Percentiles rank a stretch among this genome's conserved stretches.
phyloP scores from a whole-genome alignment of 2,113 vertebrate genomes.

The Aythya baeri region DNA sequence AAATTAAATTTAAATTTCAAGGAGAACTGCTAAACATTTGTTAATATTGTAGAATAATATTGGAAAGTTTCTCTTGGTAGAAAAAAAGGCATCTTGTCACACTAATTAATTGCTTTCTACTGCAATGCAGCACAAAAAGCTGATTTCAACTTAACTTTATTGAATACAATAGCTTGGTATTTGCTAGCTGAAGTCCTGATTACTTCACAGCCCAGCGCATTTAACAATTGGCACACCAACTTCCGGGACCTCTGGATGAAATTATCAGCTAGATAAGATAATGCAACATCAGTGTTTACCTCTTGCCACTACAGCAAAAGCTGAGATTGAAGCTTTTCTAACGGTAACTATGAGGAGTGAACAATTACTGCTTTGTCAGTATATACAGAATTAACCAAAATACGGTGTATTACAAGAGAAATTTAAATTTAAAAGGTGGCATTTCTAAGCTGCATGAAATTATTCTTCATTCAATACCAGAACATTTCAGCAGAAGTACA shows the following conservation, averaged over 20 bases:
- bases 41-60: background rate
- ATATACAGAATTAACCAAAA: background rate
- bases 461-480: background rate
- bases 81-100: background rate
- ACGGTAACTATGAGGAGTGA: background rate
- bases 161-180: slow-evolving; percentile 55
- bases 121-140: slow-evolving; percentile 30
- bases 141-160: slow-evolving; percentile 31
- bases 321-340: background rate
- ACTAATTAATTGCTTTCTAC: slow-evolving; percentile 32
- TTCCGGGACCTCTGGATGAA: slow-evolving; percentile 28
- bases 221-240: slow-evolving; percentile 40
- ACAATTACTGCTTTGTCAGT: background rate
- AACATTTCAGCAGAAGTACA: background rate
- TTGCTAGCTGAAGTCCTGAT: slow-evolving; percentile 13
- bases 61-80: background rate
- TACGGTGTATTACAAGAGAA: background rate
- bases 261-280: slow-evolving; percentile 49
- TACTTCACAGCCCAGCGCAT: slow-evolving; percentile 27
- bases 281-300: slow-evolving; percentile 40
- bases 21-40: background rate
- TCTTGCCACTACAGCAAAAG: background rate
- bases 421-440: background rate
- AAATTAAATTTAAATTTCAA: background rate
- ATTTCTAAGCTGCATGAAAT: background rate